Percentiles rank a stretch among this genome's conserved stretches.
phyloP scores from a whole-genome alignment of 2,113 vertebrate genomes.

The Rhadina sibilatrix region DNA sequence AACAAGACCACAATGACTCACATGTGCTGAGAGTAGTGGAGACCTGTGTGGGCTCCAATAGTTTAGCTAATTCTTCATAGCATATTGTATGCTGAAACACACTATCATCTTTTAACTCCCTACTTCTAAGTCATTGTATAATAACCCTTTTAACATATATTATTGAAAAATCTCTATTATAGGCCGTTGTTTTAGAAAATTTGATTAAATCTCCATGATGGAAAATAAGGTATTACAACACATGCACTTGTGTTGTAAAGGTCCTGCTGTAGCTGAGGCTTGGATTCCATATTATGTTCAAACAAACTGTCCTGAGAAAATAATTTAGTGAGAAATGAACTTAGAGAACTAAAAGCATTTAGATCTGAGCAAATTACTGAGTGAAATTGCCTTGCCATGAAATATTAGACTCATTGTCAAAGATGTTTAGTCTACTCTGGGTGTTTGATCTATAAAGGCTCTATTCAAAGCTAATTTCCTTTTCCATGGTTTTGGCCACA shows the following conservation, averaged over 20 bases:
- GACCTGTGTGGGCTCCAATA: not conserved
- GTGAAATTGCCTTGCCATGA: constrained; percentile 74
- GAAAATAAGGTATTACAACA: constrained; percentile 68
- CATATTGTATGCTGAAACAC: constrained; percentile 22
- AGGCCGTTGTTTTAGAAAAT: constrained; percentile 51
- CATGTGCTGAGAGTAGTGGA: not conserved
- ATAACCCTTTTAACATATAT: constrained; percentile 67
- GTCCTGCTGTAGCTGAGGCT: constrained; percentile 5
- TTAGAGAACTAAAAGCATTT: constrained; percentile 68
- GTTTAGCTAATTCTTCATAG: constrained; percentile 20
- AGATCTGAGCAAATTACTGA: constrained; percentile 73
- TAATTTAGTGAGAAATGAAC: constrained; percentile 76
- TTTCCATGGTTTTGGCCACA: constrained; percentile 52
- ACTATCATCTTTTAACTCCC: constrained; percentile 46
- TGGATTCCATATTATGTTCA: constrained; percentile 58
- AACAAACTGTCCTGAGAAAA: constrained; percentile 73
- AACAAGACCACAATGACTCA: not conserved
- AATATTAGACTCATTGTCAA: constrained; percentile 74
- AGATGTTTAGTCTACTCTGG: constrained; percentile 72
- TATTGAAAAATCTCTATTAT: constrained; percentile 72
- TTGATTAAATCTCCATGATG: constrained; percentile 67
- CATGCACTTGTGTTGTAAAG: not conserved
- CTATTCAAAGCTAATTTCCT: constrained; percentile 66
- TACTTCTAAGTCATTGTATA: constrained; percentile 62
- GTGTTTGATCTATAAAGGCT: constrained; percentile 68